Conservation (phyloP, 2,797 vertebrate species). For the Parauchenoglanis punctatus region DNA sequence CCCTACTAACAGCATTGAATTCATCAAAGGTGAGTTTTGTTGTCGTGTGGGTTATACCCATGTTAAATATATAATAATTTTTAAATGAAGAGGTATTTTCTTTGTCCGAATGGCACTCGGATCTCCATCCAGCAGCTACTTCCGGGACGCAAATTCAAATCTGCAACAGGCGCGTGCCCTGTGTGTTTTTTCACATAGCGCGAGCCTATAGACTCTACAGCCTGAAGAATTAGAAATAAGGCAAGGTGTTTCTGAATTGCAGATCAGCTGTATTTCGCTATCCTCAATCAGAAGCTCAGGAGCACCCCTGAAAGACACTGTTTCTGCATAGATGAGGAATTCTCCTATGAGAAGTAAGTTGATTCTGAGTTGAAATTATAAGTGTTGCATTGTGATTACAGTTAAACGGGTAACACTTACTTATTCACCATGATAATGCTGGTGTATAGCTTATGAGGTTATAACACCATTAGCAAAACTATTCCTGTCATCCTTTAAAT, state of each 20-base stretch:
- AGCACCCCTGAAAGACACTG: slow-evolving; percentile 87
- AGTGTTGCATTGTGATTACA: not conserved
- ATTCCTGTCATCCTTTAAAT: not conserved
- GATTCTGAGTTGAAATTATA: not conserved
- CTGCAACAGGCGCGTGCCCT: not conserved
- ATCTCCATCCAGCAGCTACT: slow-evolving; percentile 24
- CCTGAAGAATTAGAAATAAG: not conserved
- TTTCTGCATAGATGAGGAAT: slow-evolving; percentile 95
- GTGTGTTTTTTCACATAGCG: not conserved
- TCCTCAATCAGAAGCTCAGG: slow-evolving; percentile 91
- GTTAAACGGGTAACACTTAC: not conserved
- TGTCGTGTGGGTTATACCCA: not conserved
- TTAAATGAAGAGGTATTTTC: not conserved
- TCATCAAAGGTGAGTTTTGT: slow-evolving; percentile 73
- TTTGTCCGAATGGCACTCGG: not conserved
- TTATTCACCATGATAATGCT: not conserved
- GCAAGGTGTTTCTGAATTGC: slow-evolving; percentile 62
- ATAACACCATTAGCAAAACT: not conserved
- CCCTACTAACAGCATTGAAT: slow-evolving; percentile 67
- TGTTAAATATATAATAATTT: not conserved
- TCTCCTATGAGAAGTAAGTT: slow-evolving; percentile 95
- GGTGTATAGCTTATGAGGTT: not conserved
- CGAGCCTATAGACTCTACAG: no score
- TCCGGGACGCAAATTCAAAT: slow-evolving; percentile 62
- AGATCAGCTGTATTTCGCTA: slow-evolving; percentile 97